These are phyloP conservation scores for Sarcoramphus papa DNA, from an alignment of 2,797 vertebrate species.

Conservation along the genomic window DNA sequence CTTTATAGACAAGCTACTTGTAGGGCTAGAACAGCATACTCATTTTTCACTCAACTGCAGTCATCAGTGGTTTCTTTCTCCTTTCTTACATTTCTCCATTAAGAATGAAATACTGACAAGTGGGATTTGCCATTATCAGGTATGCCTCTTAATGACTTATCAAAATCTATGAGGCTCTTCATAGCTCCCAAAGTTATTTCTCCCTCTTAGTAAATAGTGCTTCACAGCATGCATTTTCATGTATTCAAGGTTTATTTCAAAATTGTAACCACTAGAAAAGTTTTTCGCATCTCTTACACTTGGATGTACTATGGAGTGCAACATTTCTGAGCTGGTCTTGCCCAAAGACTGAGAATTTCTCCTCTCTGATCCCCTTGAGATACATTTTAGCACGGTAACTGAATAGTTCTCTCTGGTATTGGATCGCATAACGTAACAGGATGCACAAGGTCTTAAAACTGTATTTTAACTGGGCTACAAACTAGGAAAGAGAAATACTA, in stretches of 20 bases:
- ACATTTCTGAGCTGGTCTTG: not conserved
- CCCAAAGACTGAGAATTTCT: not conserved
- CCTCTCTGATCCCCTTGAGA: not conserved
- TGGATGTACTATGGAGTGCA: not conserved
- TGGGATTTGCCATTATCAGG: not conserved
- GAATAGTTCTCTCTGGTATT: not conserved
- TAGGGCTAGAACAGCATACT: not conserved
- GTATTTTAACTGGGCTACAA: not conserved
- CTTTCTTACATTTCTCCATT: not conserved
- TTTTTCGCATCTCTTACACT: not conserved
- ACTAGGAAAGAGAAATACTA: not conserved
- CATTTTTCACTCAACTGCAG: not conserved
- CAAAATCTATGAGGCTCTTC: not conserved
- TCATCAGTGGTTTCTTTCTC: not conserved
- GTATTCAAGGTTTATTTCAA: not conserved
- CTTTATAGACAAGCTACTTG: not conserved
- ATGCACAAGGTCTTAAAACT: not conserved
- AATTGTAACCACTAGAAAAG: not conserved
- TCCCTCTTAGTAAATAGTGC: not conserved
- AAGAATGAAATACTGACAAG: not conserved
- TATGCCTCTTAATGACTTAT: not conserved
- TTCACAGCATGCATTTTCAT: not conserved
- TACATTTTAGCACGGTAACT: not conserved
- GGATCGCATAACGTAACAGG: accelerated
- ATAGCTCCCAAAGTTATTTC: not conserved